A percentile compares a stretch with the other conserved stretches of the same genome.
phyloP scores from a whole-genome alignment of 2,888 invertebrate species.

The Dyspetes luteomarginatus region DNA sequence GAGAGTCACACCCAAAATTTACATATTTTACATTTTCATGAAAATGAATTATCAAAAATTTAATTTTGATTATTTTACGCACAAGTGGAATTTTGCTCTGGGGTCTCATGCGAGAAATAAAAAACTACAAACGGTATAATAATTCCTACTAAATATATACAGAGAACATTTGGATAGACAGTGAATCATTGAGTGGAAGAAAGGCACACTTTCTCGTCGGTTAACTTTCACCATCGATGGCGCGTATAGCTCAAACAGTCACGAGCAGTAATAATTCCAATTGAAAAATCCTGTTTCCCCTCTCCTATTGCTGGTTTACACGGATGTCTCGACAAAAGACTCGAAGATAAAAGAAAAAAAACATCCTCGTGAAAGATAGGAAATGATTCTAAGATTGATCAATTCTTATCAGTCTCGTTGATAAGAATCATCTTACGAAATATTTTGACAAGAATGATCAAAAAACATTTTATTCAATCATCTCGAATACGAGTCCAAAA shows the following conservation, averaged over 20 bases:
- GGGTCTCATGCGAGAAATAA: slow-evolving; percentile 17
- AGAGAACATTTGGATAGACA: slow-evolving; percentile 71
- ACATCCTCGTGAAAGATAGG: too few species aligned
- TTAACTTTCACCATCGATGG: slow-evolving; percentile 83
- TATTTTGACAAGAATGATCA: not conserved
- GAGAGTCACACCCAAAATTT: not conserved
- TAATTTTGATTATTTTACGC: too few species aligned
- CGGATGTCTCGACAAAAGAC: too few species aligned
- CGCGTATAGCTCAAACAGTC: slow-evolving; percentile 62
- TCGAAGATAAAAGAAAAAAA: too few species aligned
- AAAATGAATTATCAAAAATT: not conserved
- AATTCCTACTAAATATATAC: slow-evolving; percentile 49
- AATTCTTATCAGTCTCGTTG: too few species aligned
- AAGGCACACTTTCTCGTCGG: slow-evolving; percentile 82
- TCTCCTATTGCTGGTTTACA: not conserved
- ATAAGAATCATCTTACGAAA: not conserved
- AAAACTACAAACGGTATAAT: slow-evolving; percentile 52
- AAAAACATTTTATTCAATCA: not conserved
- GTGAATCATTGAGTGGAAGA: slow-evolving; percentile 80
- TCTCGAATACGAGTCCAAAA: slow-evolving; percentile 12
- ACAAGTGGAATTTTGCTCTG: not conserved
- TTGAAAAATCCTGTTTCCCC: slow-evolving; percentile 74
- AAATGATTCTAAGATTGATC: too few species aligned
- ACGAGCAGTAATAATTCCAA: slow-evolving; percentile 64
- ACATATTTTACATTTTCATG: not conserved